Conservation (phyloP, 2,113 vertebrate genomes). For the Thermophis baileyi region DNA sequence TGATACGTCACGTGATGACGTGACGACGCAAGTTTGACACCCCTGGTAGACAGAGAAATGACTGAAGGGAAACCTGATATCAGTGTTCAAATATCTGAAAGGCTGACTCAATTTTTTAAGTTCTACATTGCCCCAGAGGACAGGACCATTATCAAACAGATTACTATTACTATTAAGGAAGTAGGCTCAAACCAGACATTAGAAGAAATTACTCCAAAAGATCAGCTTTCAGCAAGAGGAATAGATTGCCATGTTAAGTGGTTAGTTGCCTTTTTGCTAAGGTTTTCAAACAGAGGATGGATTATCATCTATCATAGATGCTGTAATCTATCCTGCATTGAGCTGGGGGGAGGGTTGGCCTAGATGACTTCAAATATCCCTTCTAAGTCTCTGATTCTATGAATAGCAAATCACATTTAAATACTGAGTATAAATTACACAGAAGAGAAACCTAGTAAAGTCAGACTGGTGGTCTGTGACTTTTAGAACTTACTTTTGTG, state of each 20-base stretch:
- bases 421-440: neutral
- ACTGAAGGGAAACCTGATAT: neutral
- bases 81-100: neutral
- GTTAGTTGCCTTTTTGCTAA: neutral
- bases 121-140: neutral
- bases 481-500: slow-evolving; percentile 79
- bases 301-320: neutral
- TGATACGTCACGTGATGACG: no score
- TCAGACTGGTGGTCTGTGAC: neutral
- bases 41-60: neutral
- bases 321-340: neutral
- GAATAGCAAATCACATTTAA: neutral
- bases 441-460: neutral
- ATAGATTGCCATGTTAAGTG: neutral
- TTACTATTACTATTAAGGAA: neutral
- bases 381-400: neutral
- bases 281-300: neutral
- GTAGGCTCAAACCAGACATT: neutral
- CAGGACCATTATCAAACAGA: neutral
- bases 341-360: neutral
- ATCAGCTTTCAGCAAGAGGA: neutral
- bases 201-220: neutral
- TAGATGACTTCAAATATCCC: neutral
- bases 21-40: no score
- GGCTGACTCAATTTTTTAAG: neutral